Percentiles rank a stretch among this genome's conserved stretches.
Evolutionary conservation across 2,113 vertebrate species (phyloP).

Genomic region (cattle (Bos taurus)): DNA sequence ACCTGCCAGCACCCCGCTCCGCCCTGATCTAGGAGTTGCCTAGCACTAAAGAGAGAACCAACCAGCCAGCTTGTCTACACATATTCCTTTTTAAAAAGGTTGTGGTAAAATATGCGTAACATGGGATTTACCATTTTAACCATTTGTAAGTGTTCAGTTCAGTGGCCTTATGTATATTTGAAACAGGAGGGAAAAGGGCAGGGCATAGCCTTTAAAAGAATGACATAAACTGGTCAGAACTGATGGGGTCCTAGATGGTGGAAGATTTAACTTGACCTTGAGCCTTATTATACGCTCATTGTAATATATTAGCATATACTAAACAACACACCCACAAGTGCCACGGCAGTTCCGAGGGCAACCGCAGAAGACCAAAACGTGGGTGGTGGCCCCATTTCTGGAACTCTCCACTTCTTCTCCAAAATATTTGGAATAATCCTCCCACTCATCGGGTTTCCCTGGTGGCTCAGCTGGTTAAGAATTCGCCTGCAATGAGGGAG

Average conservation of each 20-base stretch:
- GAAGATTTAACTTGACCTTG: background rate
- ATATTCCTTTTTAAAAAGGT: background rate
- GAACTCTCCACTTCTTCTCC: background rate
- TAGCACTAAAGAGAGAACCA: background rate
- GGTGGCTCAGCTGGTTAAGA: background rate
- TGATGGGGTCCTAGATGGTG: background rate
- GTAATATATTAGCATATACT: background rate
- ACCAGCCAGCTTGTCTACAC: background rate
- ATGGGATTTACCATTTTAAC: background rate
- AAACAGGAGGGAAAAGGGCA: background rate
- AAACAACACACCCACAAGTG: background rate
- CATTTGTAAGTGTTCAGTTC: background rate
- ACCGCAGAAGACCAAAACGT: background rate
- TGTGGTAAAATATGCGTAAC: background rate
- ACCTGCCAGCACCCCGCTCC: fast-evolving
- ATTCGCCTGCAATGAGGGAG: background rate
- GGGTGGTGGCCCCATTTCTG: background rate
- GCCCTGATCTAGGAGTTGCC: background rate
- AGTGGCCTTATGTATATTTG: background rate
- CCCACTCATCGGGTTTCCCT: background rate
- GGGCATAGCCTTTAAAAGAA: background rate
- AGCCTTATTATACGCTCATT: background rate
- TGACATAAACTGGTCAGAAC: background rate
- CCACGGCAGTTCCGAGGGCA: background rate
- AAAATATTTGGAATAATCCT: background rate